Percentiles rank a stretch among this genome's conserved stretches.
These are phyloP conservation scores for Drosophila sp. DNA, from an alignment of 1,140 invertebrate genomes.

Conservation along the genomic window DNA sequence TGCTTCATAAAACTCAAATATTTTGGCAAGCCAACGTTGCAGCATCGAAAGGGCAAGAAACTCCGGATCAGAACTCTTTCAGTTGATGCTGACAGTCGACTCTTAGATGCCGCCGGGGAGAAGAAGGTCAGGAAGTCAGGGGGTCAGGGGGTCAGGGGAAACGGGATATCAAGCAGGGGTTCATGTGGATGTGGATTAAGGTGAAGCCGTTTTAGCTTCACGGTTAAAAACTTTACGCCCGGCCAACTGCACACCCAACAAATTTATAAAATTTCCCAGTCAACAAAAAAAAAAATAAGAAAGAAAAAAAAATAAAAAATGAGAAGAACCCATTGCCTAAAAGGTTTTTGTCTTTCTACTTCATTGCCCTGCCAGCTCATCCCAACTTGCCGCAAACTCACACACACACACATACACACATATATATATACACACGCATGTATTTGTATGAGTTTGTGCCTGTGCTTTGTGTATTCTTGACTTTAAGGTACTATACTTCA, in stretches of 20 bases:
- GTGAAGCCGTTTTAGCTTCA: slow-evolving; percentile 58
- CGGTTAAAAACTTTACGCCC: slow-evolving; percentile 66
- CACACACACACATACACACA: too few species aligned
- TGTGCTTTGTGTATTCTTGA: slow-evolving; percentile 45
- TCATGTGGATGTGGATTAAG: slow-evolving; percentile 72
- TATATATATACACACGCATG: too few species aligned
- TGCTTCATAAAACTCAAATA: slow-evolving; percentile 49
- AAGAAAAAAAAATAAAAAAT: background rate
- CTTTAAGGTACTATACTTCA: slow-evolving; percentile 55
- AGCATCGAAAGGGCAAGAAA: slow-evolving; percentile 16
- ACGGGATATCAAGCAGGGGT: slow-evolving; percentile 63
- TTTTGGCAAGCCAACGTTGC: slow-evolving; percentile 31
- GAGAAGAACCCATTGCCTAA: slow-evolving; percentile 51
- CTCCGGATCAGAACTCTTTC: slow-evolving; percentile 23
- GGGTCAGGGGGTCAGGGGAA: background rate
- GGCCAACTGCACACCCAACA: slow-evolving; percentile 47
- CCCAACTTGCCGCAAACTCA: slow-evolving; percentile 36
- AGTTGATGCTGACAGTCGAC: slow-evolving; percentile 37
- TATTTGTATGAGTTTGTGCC: too few species aligned
- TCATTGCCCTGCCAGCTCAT: slow-evolving; percentile 56
- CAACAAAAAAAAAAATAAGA: slow-evolving; percentile 17
- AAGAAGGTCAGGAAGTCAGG: background rate
- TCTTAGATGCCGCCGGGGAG: slow-evolving; percentile 22
- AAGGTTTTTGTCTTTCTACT: slow-evolving; percentile 63
- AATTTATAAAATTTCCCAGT: slow-evolving; percentile 55